phyloP scores from a whole-genome alignment of 2,888 invertebrate species.

The Poecilus cupreus region DNA sequence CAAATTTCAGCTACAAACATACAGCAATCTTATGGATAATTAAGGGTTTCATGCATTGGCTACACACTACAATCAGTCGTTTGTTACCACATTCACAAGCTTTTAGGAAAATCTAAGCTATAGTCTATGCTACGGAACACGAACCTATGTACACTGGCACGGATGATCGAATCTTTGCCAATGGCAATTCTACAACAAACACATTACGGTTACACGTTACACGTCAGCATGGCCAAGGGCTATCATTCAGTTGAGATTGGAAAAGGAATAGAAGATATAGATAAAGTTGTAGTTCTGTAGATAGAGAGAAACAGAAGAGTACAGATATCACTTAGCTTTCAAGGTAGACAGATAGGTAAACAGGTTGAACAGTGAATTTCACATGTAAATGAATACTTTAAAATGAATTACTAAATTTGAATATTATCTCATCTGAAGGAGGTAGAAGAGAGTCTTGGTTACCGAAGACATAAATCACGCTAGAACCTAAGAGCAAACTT shows the following conservation, averaged over 20 bases:
- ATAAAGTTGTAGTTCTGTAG: background rate
- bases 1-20: background rate
- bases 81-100: background rate
- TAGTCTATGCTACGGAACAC: constrained; percentile 35
- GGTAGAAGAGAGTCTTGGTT: too few relatives aligned
- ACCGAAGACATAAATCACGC: too few relatives aligned
- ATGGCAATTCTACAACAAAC: constrained; percentile 56
- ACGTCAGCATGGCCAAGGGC: background rate
- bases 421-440: too few relatives aligned
- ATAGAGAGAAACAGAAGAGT: background rate
- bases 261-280: background rate
- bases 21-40: background rate
- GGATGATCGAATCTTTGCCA: constrained; percentile 50
- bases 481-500: too few relatives aligned
- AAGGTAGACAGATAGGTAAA: background rate
- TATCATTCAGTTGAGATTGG: constrained; percentile 2
- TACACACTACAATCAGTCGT: background rate
- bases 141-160: constrained; percentile 56
- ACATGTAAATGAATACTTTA: too few relatives aligned
- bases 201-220: constrained; percentile 34
- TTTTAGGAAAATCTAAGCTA: constrained; percentile 2
- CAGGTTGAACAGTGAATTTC: constrained; percentile 14
- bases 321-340: background rate
- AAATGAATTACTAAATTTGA: too few relatives aligned
- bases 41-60: background rate